Evolutionary conservation across 2,113 vertebrate species (phyloP), one percentile per base, ranked within the genome.

Genomic region (Odobenus rosmarus): DNA sequence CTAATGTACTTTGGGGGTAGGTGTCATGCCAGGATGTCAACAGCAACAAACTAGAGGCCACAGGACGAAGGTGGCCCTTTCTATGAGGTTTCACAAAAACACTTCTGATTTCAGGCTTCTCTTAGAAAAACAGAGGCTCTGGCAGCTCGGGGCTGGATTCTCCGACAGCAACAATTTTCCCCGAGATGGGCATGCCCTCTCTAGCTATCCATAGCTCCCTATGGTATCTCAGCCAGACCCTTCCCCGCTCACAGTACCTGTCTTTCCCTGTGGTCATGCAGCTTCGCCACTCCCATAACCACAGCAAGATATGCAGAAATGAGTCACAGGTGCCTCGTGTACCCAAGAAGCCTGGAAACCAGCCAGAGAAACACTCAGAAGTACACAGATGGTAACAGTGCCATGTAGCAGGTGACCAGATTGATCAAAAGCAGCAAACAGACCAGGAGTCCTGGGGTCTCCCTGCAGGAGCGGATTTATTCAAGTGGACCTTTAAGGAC

Each of bases 61-160:
- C 0, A 0, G 15, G 53, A 14, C 3, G 21, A 64, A 19, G 15
- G 4, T 3, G 8, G 46, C 9, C 79, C 42, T 6, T 28, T 13
- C 8, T 0, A 4, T 19, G 24, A 49, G 39, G 21, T 14, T 72
- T 64, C 61, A 53, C n/a, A 46, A 5, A 36, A 39, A 24, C 53
- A 39, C 24, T 85, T 85, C n/a, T 16, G 79, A 46, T 5, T 33
- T 51, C n/a, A 19, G 72, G 51, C 72, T 84, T 26, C 21, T 74
- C 62, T 80, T 31, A n/a, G 55, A 8, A 33, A 89, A 51, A 51
- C 23, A 80, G 7, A 13, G 21, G 24, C 61, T 62, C 61, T 0
- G 0, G 4, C 13, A 31, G 61, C 4, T 1, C 42, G 2, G 13
- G 53, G 33, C 80, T 21, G 3, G 2, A 0, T 16, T 28, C 55